Percentiles rank a stretch among this genome's conserved stretches.
Evolutionary conservation across 2,888 invertebrate species (phyloP).

Genomic region (Ochropleura plecta): DNA sequence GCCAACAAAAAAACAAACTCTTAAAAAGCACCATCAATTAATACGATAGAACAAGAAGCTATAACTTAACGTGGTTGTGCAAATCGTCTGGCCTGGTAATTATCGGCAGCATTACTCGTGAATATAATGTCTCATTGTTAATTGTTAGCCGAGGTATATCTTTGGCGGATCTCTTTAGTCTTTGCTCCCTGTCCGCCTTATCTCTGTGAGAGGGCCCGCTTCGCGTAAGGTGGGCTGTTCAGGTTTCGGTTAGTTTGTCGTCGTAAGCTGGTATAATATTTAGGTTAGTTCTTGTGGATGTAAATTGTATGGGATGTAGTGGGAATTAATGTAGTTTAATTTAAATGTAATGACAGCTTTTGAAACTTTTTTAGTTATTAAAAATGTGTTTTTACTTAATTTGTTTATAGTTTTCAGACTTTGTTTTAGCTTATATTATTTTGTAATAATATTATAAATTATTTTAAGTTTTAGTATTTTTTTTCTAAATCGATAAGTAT

Average conservation of each 20-base stretch:
- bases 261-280: constrained; percentile 16
- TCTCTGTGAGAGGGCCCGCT: constrained; percentile 78
- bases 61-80: constrained; percentile 79
- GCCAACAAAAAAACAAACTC: constrained; percentile 25
- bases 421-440: no score
- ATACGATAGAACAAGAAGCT: constrained; percentile 73
- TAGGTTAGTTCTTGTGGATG: not conserved
- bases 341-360: not conserved
- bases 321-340: not conserved
- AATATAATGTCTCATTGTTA: constrained; percentile 91
- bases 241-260: constrained; percentile 52
- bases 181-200: constrained; percentile 84
- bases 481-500: no score
- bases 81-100: constrained; percentile 84
- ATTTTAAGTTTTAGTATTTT: no score
- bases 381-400: not conserved
- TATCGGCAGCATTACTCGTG: constrained; percentile 85
- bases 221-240: constrained; percentile 70
- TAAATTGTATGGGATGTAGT: not conserved
- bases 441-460: no score
- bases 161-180: constrained; percentile 86
- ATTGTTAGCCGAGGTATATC: constrained; percentile 87
- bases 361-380: not conserved
- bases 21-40: constrained; percentile 64
- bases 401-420: no score